Evolutionary conservation across 2,888 invertebrate species (phyloP).

Genomic region (Tipula helvola): DNA sequence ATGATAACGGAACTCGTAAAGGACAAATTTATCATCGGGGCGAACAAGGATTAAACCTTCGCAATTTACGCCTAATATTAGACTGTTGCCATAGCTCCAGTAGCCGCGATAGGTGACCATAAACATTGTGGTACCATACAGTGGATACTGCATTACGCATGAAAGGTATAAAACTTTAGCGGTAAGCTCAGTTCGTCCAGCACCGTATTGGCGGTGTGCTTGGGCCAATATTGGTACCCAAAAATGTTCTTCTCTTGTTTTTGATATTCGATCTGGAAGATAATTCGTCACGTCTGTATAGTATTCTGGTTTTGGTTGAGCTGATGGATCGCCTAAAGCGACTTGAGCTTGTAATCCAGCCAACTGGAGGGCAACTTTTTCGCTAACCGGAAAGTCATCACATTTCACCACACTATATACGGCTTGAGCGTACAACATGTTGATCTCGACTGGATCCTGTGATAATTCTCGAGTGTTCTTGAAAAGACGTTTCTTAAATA

Average conservation of each 20-base stretch:
- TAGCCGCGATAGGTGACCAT: slow-evolving; percentile 87
- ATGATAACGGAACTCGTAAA: slow-evolving; percentile 80
- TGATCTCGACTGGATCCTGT: slow-evolving; percentile 91
- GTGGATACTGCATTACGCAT: slow-evolving; percentile 92
- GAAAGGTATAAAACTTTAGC: slow-evolving; percentile 88
- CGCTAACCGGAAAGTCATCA: slow-evolving; percentile 90
- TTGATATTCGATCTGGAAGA: slow-evolving; percentile 70
- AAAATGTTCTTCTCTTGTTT: slow-evolving; percentile 65
- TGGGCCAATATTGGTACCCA: slow-evolving; percentile 81
- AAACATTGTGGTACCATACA: slow-evolving; percentile 78
- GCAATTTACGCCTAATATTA: slow-evolving; percentile 75
- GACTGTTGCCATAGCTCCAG: slow-evolving; percentile 68
- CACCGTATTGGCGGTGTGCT: slow-evolving; percentile 81
- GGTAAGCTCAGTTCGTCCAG: slow-evolving; percentile 80
- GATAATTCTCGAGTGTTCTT: slow-evolving; percentile 78
- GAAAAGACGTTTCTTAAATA: slow-evolving; percentile 83
- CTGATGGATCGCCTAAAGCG: slow-evolving; percentile 71
- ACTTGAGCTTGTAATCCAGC: slow-evolving; percentile 93
- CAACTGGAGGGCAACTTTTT: slow-evolving; percentile 85
- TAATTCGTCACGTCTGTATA: slow-evolving; percentile 87
- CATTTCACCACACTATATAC: slow-evolving; percentile 91
- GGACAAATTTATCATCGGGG: slow-evolving; percentile 80
- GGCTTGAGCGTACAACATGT: slow-evolving; percentile 86
- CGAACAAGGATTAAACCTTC: slow-evolving; percentile 86
- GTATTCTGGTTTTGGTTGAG: slow-evolving; percentile 63